phyloP scores from a whole-genome alignment of 2,888 invertebrate species.

The Bugulina stolonifera region DNA sequence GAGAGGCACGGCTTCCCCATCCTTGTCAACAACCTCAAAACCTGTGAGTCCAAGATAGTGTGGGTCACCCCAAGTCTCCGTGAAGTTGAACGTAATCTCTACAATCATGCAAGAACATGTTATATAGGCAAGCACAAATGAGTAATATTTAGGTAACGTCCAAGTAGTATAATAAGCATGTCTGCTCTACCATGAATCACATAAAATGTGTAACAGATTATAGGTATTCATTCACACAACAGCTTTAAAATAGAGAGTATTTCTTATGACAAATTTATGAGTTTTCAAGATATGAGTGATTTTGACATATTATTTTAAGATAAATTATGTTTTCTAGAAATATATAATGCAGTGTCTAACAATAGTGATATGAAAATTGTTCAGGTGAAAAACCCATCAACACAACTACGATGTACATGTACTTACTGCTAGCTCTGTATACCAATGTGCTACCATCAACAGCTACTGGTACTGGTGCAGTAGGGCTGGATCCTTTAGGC shows the following conservation, averaged over 20 bases:
- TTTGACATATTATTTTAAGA: too few relatives aligned
- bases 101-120: not conserved
- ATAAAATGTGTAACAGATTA: too few relatives aligned
- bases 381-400: not conserved
- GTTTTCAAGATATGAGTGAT: too few relatives aligned
- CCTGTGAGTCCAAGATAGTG: constrained; percentile 56
- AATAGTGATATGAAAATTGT: not conserved
- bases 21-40: constrained; percentile 53
- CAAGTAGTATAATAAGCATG: too few relatives aligned
- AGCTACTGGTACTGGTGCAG: constrained; percentile 23
- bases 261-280: too few relatives aligned
- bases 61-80: constrained; percentile 55
- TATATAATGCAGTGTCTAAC: not conserved
- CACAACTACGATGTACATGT: not conserved
- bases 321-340: too few relatives aligned
- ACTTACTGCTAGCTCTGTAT: constrained; percentile 7
- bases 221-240: too few relatives aligned
- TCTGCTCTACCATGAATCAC: too few relatives aligned
- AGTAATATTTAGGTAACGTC: too few relatives aligned
- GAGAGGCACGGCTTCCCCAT: constrained; percentile 49
- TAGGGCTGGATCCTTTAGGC: not conserved
- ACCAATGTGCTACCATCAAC: not conserved
- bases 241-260: too few relatives aligned
- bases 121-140: too few relatives aligned
- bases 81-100: constrained; percentile 49